Base-by-base conservation (phyloP, 2,888 invertebrate genomes). In the Melanargia galathea region DNA sequence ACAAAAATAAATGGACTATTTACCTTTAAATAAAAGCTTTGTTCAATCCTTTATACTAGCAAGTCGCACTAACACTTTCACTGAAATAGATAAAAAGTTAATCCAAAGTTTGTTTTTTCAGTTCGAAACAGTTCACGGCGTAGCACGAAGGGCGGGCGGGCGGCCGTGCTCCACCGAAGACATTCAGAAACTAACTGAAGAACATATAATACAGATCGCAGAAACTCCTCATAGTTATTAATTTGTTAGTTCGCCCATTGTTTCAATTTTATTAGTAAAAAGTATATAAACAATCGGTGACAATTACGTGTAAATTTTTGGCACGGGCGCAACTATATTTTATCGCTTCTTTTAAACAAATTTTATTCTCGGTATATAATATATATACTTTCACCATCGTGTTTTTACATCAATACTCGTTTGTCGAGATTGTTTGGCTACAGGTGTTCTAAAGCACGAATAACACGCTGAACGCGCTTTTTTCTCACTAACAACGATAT, bases 141-240 rank as follows among this genome's bases (percentile, higher is more conserved):
- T 54, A 54, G 8, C 2, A n/a, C 66, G 66, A 52, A 63, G 78
- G 82, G 84, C 84, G 86, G 83, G 83, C 85, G 84, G 81, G 63
- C 30, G 13, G 13, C n/a, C 85, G 76, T 73, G 82, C 82, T 76
- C 80, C 81, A 75, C 67, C 67, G 54, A 61, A 62, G 69, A 65
- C 68, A 48, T 70, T 66, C 70, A 68, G 70, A 76, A 73, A 84
- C 85, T 81, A 79, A 75, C 71, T 67, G 70, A 69, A 66, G 57
- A 51, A 46, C n/a, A n/a, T n/a, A n/a, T n/a, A n/a, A n/a, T n/a
- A n/a, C 52, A 26, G 60, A 62, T 55, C 57, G 26, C 46, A 58
- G 13, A 51, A 62, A 62, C 62, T 33, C 30, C 24, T 55, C 55
- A 24, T 35, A 26, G 56, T 20, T 43, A 60, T 22, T 46, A 33